Evolutionary conservation across 2,113 vertebrate genomes (phyloP).

Genomic region (Phoxinus phoxinus): DNA sequence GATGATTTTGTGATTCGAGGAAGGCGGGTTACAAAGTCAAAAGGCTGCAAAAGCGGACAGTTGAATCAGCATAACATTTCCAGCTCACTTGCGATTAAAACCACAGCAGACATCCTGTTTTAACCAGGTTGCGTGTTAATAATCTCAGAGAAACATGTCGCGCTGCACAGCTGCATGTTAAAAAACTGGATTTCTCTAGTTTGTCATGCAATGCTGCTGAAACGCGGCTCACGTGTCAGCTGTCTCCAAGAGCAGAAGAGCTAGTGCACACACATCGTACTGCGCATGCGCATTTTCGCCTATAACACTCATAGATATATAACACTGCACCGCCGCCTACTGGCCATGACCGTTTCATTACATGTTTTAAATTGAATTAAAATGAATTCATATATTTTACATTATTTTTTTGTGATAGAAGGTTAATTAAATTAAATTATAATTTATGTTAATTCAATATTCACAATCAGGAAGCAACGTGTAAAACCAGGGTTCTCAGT

Average conservation of each 20-base stretch:
- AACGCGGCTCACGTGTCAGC: constrained; percentile 4
- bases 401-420: neutral
- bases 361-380: neutral
- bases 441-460: neutral
- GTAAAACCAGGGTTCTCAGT: neutral
- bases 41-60: neutral
- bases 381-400: neutral
- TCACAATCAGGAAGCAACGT: neutral
- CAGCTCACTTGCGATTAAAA: neutral
- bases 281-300: neutral
- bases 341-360: neutral
- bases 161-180: neutral
- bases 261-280: neutral
- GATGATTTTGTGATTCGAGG: neutral
- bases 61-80: neutral
- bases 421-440: neutral
- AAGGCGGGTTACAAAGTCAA: neutral
- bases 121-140: neutral
- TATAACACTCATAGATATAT: too few relatives aligned
- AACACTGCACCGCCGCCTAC: neutral
- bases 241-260: neutral
- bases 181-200: neutral
- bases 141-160: neutral
- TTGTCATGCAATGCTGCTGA: neutral
- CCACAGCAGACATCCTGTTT: neutral